phyloP scores from a whole-genome alignment of 2,113 vertebrate species.

The Urocynchramus pylzowi region DNA sequence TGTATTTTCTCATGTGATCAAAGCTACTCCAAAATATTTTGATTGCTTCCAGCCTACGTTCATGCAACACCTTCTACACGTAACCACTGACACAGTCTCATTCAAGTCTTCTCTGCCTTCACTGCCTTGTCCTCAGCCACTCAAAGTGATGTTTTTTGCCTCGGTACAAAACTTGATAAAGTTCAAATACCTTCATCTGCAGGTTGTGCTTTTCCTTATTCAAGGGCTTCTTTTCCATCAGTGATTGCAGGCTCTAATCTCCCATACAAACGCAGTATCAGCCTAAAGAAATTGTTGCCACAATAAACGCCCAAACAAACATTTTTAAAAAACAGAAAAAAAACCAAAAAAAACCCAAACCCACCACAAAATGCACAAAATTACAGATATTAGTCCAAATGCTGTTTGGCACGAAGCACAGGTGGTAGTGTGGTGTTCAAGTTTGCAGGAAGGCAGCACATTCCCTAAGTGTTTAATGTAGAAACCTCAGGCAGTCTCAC shows the following conservation, averaged over 20 bases:
- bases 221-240: neutral
- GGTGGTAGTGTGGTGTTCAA: neutral
- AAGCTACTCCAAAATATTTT: neutral
- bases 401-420: neutral
- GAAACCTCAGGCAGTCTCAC: neutral
- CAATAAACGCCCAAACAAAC: neutral
- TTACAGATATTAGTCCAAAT: neutral
- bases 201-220: neutral
- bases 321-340: too few species aligned
- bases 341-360: too few species aligned
- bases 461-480: neutral
- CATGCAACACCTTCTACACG: neutral
- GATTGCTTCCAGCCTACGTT: neutral
- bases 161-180: neutral
- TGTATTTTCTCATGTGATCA: neutral
- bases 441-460: neutral
- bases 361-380: neutral
- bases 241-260: neutral
- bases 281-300: neutral
- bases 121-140: rapidly evolving
- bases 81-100: neutral
- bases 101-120: neutral
- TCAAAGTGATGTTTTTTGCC: neutral
- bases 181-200: neutral
- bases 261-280: neutral